phyloP scores from a whole-genome alignment of 2,797 vertebrate species.

The Pangasius mekongensis region DNA sequence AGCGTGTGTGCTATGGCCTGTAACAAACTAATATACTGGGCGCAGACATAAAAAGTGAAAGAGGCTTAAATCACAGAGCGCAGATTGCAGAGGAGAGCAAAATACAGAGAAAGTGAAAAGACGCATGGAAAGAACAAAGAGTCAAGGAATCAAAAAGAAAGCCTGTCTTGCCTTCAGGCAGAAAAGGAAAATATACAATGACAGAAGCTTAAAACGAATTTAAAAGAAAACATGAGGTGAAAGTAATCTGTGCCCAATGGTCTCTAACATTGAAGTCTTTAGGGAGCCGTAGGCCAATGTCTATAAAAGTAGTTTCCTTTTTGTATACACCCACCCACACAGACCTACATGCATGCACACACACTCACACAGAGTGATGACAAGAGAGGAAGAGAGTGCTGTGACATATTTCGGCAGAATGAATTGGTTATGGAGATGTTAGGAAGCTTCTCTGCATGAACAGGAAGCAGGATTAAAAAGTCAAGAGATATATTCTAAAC shows the following conservation, averaged over 20 bases:
- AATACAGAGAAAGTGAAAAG: background rate
- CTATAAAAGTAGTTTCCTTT: constrained; percentile 5
- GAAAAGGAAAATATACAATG: background rate
- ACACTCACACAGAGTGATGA: background rate
- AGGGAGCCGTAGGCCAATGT: background rate
- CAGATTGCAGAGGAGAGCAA: background rate
- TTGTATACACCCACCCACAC: background rate
- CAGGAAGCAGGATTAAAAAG: background rate
- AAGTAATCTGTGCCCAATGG: background rate
- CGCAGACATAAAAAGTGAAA: constrained; percentile 10
- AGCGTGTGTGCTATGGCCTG: constrained; percentile 5
- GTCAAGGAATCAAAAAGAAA: background rate
- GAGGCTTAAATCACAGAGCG: constrained; percentile 25
- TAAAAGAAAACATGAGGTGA: background rate
- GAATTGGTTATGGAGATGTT: constrained; percentile 14
- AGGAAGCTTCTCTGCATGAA: background rate
- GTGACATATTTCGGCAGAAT: background rate
- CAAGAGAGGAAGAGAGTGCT: background rate
- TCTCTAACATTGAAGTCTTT: constrained; percentile 11
- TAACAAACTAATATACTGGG: constrained; percentile 31
- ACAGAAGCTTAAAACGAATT: background rate
- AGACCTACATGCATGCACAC: background rate
- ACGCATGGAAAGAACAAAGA: background rate
- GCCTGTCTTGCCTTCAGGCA: background rate
- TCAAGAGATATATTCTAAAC: background rate